Percentiles rank a stretch among this genome's conserved stretches.
Evolutionary conservation across 2,113 vertebrate genomes (phyloP).

Genomic region (Brachyhypopomus gauderio): DNA sequence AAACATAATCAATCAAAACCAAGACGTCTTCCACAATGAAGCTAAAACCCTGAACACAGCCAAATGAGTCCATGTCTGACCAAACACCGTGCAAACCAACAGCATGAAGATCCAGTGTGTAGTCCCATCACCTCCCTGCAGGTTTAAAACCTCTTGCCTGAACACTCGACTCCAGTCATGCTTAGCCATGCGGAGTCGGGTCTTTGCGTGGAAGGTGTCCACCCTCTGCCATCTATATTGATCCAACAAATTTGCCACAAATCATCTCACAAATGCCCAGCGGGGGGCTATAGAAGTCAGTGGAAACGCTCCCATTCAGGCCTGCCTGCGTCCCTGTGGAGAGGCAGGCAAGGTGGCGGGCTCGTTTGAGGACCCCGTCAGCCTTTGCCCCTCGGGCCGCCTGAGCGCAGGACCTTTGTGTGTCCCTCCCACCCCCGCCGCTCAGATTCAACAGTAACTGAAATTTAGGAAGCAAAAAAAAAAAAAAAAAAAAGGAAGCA

Average conservation of each 20-base stretch:
- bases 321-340: constrained; percentile 69
- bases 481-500: background rate
- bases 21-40: constrained; percentile 3
- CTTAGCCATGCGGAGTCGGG: constrained; percentile 33
- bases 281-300: constrained; percentile 83
- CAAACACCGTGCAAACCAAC: constrained; percentile 6
- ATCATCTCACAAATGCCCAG: constrained; percentile 98
- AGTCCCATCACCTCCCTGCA: constrained; percentile 29
- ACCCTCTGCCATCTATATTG: constrained; percentile 84
- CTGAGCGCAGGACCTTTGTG: constrained; percentile 78
- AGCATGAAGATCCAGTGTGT: constrained; percentile 16
- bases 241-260: constrained; percentile 99
- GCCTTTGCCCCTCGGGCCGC: constrained; percentile 76
- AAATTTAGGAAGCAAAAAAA: constrained; percentile 30
- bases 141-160: background rate
- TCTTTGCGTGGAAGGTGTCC: constrained; percentile 70
- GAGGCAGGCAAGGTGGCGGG: constrained; percentile 69
- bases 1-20: constrained; percentile 33
- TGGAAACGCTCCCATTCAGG: constrained; percentile 86
- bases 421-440: constrained; percentile 29
- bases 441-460: constrained; percentile 61
- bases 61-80: constrained; percentile 3
- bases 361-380: constrained; percentile 86
- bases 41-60: background rate
- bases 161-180: constrained; percentile 12